Base-by-base conservation (phyloP, 2,888 invertebrate species). In the Idaea aversata region DNA sequence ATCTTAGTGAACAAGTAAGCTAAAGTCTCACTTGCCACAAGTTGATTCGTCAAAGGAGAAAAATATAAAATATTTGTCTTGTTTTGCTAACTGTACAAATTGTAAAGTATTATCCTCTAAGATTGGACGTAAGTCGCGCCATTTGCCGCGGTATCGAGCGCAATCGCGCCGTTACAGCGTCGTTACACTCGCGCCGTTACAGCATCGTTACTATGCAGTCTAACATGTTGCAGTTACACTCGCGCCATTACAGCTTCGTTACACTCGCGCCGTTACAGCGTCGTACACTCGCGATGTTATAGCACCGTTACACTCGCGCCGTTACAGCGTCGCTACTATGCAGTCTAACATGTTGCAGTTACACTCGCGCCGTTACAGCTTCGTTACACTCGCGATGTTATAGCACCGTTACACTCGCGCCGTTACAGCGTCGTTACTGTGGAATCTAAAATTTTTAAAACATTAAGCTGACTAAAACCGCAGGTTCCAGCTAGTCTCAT, bases 41-140 rank as follows among this genome's bases (percentile, higher is more conserved):
- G 13, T n/a, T 59, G 47, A 34, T n/a, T 58, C 60, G 4, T 16
- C 10, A 38, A 10, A n/a, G 63, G 58, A 58, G 35, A 34, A 60
- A 25, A 36, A 36, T 5, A 34, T 15, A 5, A 47, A 35, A 57
- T 57, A n/a, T 15, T 3, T 59, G 57, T 6, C 60, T 65, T 57
- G n/a, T 62, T 70, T 13, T 85, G 82, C 81, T 63, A 16, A 68
- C 85, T 58, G 63, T 88, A 80, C 86, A 36, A 63, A 68, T 70
- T 77, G 77, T 83, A 78, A 87, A 87, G 89, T 88, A 90, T 90
- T 88, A 89, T 86, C 80, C 82, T 86, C 85, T 88, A 88, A 87
- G 86, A 87, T 86, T 87, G 88, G 78, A 81, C 82, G 79, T 85
- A 86, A 87, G 86, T 84, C 86, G 85, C 80, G 76, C 84, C 86